Base-by-base conservation (phyloP, 2,797 vertebrate genomes). In the Rhinella marina region DNA sequence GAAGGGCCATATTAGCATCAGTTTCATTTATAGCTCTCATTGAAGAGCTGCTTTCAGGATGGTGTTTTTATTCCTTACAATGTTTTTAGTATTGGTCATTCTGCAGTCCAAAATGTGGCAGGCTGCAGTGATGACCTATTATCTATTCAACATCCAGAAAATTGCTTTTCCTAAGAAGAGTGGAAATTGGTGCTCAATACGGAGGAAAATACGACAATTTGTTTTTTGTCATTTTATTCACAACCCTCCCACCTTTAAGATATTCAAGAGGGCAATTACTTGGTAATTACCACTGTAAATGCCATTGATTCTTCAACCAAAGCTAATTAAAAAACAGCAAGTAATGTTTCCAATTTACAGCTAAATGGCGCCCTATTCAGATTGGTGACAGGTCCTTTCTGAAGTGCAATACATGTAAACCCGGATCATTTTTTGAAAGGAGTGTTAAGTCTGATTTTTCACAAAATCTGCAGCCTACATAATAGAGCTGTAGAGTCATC, bases 311-410 rank as follows among this genome's bases (percentile, higher is more conserved):
- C 50, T 54, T 54, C 73, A 52, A 52, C 73, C 73, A 77, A 77
- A 77, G 48, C 73, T 52, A 77, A 77, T 77, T 77, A 77, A 77
- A 77, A 77, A 25, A 25, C 73, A 16, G 23, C 21, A 77, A 77
- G 50, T 77, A 77, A 77, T 77, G 48, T 77, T 77, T 77, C 73
- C 73, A 77, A 77, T 77, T 77, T 77, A 54, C 73, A 77, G 73
- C 73, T 77, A 52, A 77, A 77, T 54, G 41, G 73, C 6, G 50
- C 41, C 73, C 41, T 77, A 77, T 77, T 77, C 41, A 77, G 21
- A n/a, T 52, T 48, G 2, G 21, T 77, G 73, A 54, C 73, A 77
- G 73, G 48, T 54, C 12, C 50, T 16, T 23, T 13, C 73, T 77
- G 25, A 14, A 54, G 50, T 16, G 73, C 73, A 54, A 76, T 21